Conservation (phyloP, 2,888 invertebrate genomes). For the Chrysolina haemoptera region DNA sequence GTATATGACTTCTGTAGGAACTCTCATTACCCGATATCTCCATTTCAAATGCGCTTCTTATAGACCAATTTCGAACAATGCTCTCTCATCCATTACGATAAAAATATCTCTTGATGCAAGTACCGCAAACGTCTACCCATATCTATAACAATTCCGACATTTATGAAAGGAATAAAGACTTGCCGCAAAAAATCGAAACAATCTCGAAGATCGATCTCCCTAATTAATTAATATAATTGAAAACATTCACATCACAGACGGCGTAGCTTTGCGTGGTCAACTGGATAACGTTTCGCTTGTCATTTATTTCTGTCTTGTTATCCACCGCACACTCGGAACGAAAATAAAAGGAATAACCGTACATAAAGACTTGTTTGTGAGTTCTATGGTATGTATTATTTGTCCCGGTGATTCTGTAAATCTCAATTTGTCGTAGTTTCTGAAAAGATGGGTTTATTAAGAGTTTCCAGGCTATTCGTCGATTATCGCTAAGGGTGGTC, state of each 20-base stretch:
- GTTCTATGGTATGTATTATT: slow-evolving; percentile 24
- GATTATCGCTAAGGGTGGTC: too few relatives aligned
- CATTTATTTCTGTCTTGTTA: slow-evolving; percentile 63
- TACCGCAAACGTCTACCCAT: slow-evolving; percentile 29
- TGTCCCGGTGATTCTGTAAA: slow-evolving; percentile 27
- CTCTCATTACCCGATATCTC: not conserved
- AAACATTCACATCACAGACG: slow-evolving; percentile 61
- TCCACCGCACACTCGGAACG: slow-evolving; percentile 50
- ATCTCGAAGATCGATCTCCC: slow-evolving; percentile 58
- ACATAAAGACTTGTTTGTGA: slow-evolving; percentile 45
- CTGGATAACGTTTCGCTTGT: slow-evolving; percentile 62
- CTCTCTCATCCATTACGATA: not conserved
- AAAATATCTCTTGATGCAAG: slow-evolving; percentile 16
- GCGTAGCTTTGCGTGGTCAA: slow-evolving; percentile 57
- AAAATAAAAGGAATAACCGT: slow-evolving; percentile 36
- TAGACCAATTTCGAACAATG: not conserved
- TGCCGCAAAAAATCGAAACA: slow-evolving; percentile 50
- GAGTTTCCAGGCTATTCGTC: too few relatives aligned
- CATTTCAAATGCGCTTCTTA: not conserved
- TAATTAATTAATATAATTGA: slow-evolving; percentile 67
- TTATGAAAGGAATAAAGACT: slow-evolving; percentile 50
- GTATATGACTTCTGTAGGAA: not conserved
- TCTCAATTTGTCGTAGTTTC: slow-evolving; percentile 50
- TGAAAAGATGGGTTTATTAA: slow-evolving; percentile 39
- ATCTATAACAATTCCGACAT: slow-evolving; percentile 42